Evolutionary conservation across 1,140 invertebrate genomes (phyloP).

Genomic region (Drosophila guanche): DNA sequence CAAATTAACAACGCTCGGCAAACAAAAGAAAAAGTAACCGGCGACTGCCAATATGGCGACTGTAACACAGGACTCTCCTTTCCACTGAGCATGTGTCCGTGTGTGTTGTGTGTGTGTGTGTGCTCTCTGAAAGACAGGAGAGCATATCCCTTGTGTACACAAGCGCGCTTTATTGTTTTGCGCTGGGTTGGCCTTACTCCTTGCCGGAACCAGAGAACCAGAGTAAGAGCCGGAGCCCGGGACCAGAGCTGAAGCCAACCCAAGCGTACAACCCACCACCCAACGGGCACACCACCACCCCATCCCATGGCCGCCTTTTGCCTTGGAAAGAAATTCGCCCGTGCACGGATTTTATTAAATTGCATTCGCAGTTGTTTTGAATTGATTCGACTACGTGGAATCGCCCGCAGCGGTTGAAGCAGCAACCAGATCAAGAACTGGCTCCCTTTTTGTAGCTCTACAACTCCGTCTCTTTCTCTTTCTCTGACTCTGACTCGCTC

Average conservation of each 20-base stretch:
- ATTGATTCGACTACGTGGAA: conserved; percentile 77
- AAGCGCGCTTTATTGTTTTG: conserved; percentile 83
- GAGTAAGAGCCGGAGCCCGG: conserved; percentile 5
- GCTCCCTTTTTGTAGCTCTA: conserved; percentile 26
- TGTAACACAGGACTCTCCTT: conserved; percentile 41
- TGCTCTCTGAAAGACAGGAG: conserved; percentile 58
- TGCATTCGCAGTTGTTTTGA: conserved; percentile 83
- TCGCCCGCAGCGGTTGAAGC: conserved; percentile 59
- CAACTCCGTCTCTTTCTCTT: neutral
- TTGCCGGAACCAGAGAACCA: conserved; percentile 29
- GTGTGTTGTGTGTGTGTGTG: conserved; percentile 3
- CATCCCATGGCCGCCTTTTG: conserved; percentile 19
- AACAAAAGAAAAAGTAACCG: conserved; percentile 57
- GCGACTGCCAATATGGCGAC: conserved; percentile 72
- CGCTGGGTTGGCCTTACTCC: conserved; percentile 67
- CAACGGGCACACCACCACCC: conserved; percentile 11
- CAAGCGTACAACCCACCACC: conserved; percentile 9
- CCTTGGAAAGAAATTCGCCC: conserved; percentile 68
- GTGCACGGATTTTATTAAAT: conserved; percentile 83
- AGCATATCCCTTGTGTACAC: conserved; percentile 83
- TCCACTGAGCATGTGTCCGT: conserved; percentile 19
- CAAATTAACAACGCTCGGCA: conserved; percentile 83
- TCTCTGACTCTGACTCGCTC: too few relatives aligned
- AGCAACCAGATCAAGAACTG: conserved; percentile 38
- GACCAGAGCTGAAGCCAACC: conserved; percentile 5